A percentile compares a stretch with the other conserved stretches of the same genome.
These are phyloP conservation scores for Frankliniella intonsa DNA, from an alignment of 2,888 invertebrate genomes.

Conservation along the genomic window DNA sequence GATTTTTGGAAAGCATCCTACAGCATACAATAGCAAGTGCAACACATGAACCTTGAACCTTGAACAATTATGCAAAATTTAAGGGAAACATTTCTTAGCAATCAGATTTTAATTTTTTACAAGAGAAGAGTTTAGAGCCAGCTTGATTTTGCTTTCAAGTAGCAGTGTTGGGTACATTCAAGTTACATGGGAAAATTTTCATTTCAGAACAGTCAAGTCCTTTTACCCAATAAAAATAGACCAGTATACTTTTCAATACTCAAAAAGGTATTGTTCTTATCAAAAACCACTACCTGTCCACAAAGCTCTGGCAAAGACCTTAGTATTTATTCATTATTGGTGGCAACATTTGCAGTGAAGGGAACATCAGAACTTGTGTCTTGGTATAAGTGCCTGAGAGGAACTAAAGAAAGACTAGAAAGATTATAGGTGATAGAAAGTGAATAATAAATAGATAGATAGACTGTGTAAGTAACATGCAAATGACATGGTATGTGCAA, in stretches of 20 bases:
- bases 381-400: neutral
- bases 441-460: neutral
- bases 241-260: neutral
- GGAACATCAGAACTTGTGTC: neutral
- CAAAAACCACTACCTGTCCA: neutral
- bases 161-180: too few relatives aligned
- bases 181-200: neutral
- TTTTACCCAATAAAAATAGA: too few relatives aligned
- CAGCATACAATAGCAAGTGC: too few relatives aligned
- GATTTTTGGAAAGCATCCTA: too few relatives aligned
- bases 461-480: constrained; percentile 19
- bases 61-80: too few relatives aligned
- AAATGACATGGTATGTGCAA: constrained; percentile 12
- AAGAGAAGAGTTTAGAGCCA: too few relatives aligned
- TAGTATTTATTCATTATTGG: neutral
- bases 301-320: neutral
- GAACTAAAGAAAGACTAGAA: neutral
- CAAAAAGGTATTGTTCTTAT: neutral
- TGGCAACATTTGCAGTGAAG: neutral
- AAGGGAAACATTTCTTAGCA: too few relatives aligned
- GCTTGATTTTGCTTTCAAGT: too few relatives aligned
- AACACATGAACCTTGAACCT: too few relatives aligned
- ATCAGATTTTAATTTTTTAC: too few relatives aligned
- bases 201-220: neutral
- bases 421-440: neutral